Base-by-base conservation (phyloP, 1,140 invertebrate genomes). In the Zophobas morio region DNA sequence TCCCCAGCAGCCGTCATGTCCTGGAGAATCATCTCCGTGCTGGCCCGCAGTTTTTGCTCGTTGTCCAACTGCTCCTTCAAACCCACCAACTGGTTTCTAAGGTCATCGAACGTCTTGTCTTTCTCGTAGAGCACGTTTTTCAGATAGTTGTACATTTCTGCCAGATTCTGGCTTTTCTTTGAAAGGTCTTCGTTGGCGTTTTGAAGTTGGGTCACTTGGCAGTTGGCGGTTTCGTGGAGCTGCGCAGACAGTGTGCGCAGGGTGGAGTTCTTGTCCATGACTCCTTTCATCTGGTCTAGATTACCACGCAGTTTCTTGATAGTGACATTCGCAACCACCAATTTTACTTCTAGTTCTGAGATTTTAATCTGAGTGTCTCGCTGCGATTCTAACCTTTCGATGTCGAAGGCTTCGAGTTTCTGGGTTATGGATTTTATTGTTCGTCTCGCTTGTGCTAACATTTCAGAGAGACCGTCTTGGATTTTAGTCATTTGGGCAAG, bases 211-310 rank as follows among this genome's bases (percentile, higher is more conserved):
- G 82, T 76, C 35, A 84, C 81, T 79, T 83, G 80, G 35, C 80
- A 71, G 70, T 82, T 84, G 6, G 83, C 82, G 2, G 81, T 74
- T 37, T 82, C 78, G 76, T 84, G 83, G 0, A 83, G 76, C 78
- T 84, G 82, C 5, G 77, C 66, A 1, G 83, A 84, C 66, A 83
- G 78, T 54, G 77, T 78, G 34, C 78, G 75, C 34, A 84, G 73
- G 6, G 82, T 77, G 6, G 36, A 46, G 63, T 84, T 84, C 76
- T 84, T 82, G 3, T 73, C 78, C 5, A 33, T 49, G 6, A 81
- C 46, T 1, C 20, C 40, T 70, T 49, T 36, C 35, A 77, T 20
- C 47, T 76, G 42, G 42, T 81, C 35, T 70, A 51, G 39, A 81
- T 82, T 34, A 56, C 79, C 47, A 70, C 73, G 33, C 32, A 60